Conservation (phyloP, 2,113 vertebrate species). For the Sceloporus undulatus region DNA sequence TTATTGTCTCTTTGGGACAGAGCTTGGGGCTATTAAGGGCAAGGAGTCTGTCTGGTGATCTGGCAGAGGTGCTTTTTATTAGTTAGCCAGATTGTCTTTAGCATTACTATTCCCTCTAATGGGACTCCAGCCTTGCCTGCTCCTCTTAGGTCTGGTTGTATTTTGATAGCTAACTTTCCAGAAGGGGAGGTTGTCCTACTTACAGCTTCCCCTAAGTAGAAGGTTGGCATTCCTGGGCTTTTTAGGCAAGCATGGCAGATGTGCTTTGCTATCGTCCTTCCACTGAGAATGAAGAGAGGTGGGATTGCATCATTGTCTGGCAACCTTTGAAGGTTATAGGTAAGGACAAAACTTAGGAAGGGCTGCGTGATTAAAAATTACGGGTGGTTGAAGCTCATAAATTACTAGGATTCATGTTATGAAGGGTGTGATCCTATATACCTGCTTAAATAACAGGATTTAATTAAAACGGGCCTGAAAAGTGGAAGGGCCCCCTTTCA, state of each 20-base stretch:
- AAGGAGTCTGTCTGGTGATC: background rate
- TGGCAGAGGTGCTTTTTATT: background rate
- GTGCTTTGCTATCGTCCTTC: background rate
- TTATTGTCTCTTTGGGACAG: background rate
- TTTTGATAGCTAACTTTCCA: background rate
- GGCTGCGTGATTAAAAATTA: rapidly evolving
- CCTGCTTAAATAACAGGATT: background rate
- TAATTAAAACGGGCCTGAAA: constrained; percentile 25
- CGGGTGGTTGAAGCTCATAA: background rate
- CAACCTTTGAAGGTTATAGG: rapidly evolving
- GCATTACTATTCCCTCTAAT: background rate
- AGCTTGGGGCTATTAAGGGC: background rate
- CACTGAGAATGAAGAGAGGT: background rate
- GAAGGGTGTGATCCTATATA: background rate
- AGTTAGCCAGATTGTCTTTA: background rate
- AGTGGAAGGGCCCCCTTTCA: background rate
- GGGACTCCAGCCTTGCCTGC: background rate
- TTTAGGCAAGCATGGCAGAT: background rate
- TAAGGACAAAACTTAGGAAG: background rate
- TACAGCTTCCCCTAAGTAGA: background rate
- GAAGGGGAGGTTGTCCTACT: background rate
- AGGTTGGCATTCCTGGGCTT: background rate
- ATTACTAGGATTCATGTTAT: background rate
- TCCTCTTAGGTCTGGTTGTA: background rate
- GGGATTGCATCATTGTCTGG: background rate